Evolutionary conservation across 2,888 invertebrate genomes (phyloP).

Genomic region (Syrista parreyssii): DNA sequence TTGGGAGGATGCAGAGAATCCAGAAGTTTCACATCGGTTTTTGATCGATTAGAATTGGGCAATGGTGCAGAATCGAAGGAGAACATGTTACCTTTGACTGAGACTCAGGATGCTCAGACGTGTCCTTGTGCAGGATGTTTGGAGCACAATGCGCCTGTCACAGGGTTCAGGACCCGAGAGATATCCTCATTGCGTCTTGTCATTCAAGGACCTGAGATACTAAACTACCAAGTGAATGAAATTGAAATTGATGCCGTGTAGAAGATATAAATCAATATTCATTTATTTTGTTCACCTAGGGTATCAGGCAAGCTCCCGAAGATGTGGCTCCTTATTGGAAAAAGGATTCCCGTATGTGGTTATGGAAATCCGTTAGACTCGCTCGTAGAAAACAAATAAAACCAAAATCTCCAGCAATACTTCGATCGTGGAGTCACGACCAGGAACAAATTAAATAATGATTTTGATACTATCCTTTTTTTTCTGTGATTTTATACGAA

Average conservation of each 20-base stretch:
- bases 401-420: constrained; percentile 5
- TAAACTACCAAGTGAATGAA: constrained; percentile 50
- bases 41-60: constrained; percentile 42
- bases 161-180: constrained; percentile 47
- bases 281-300: constrained; percentile 60
- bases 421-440: constrained; percentile 15
- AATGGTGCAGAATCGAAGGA: constrained; percentile 19
- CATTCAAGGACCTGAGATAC: constrained; percentile 51
- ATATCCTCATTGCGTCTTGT: constrained; percentile 48
- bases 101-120: constrained; percentile 40
- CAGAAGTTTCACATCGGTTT: constrained; percentile 40
- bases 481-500: not conserved
- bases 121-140: constrained; percentile 39
- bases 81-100: constrained; percentile 20
- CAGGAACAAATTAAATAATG: constrained; percentile 3
- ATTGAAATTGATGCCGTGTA: not conserved
- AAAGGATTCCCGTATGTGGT: constrained; percentile 77
- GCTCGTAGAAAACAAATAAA: constrained; percentile 38
- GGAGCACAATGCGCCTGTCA: constrained; percentile 21
- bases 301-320: constrained; percentile 69
- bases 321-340: constrained; percentile 77
- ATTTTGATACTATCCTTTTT: constrained; percentile 3
- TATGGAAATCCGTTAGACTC: constrained; percentile 68
- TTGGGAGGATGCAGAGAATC: constrained; percentile 33
- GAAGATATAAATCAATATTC: not conserved